phyloP scores from a whole-genome alignment of 2,113 vertebrate species.

The Daphoenositta chrysoptera region DNA sequence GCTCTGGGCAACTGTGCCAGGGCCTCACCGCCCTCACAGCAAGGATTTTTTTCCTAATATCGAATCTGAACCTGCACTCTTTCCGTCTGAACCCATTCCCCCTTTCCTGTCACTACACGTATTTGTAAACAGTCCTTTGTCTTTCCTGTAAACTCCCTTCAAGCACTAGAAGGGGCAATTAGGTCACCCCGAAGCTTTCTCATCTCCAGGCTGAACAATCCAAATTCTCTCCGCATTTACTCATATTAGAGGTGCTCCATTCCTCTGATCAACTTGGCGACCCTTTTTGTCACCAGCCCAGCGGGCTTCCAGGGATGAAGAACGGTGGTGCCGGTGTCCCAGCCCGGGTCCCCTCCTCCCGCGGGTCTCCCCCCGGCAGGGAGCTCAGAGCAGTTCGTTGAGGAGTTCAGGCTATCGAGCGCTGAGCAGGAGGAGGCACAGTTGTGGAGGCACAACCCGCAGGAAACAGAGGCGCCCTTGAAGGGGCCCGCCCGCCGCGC shows the following conservation, averaged over 20 bases:
- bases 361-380: not conserved
- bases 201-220: not conserved
- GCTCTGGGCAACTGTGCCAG: not conserved
- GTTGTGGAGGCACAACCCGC: not conserved
- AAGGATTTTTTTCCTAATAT: no score
- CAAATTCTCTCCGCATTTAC: not conserved
- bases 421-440: not conserved
- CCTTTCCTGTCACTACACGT: not conserved
- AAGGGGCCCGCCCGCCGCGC: no score
- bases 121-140: not conserved
- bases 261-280: not conserved
- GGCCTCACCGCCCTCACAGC: no score
- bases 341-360: no score
- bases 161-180: not conserved
- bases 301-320: not conserved
- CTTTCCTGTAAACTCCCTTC: not conserved
- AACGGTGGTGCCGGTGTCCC: accelerated
- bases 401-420: no score
- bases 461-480: no score
- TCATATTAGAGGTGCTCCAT: not conserved
- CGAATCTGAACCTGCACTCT: not conserved
- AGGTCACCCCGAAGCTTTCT: not conserved
- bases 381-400: not conserved
- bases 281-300: not conserved
- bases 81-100: not conserved